Evolutionary conservation across 2,113 vertebrate species (phyloP).

Genomic region (Vicugna pacos): DNA sequence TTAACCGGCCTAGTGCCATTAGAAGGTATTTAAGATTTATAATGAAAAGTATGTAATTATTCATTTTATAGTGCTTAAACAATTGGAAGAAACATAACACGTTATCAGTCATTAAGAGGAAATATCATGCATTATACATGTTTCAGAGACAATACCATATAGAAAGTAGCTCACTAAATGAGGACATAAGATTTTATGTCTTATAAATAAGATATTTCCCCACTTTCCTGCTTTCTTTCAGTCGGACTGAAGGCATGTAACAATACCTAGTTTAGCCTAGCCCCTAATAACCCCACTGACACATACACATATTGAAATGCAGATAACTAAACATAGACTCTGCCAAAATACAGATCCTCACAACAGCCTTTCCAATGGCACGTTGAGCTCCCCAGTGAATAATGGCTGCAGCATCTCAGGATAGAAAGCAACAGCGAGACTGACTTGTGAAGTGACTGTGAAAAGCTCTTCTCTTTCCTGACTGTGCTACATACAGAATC

Average conservation of each 20-base stretch:
- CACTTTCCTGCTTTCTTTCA: not conserved
- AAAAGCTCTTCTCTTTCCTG: constrained; percentile 15
- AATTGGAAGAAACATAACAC: constrained; percentile 30
- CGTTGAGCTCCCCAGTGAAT: not conserved
- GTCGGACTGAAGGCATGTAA: not conserved
- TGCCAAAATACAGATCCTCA: not conserved
- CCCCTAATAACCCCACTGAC: not conserved
- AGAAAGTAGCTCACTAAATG: constrained; percentile 50
- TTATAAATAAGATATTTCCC: not conserved
- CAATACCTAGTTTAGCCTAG: not conserved
- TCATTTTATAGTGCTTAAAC: constrained; percentile 56
- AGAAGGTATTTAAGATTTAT: constrained; percentile 69
- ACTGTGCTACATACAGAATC: not conserved
- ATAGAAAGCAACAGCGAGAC: constrained; percentile 11
- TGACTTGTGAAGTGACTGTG: not conserved
- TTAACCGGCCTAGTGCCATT: constrained; percentile 53
- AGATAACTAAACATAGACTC: not conserved
- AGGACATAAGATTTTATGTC: constrained; percentile 9
- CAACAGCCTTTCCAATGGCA: not conserved
- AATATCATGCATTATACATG: constrained; percentile 28
- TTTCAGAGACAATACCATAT: not conserved
- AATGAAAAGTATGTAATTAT: constrained; percentile 60
- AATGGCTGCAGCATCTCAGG: not conserved
- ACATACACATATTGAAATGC: not conserved
- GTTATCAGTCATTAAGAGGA: constrained; percentile 61